These are phyloP conservation scores for Zosterops hypoxanthus DNA, from an alignment of 2,113 vertebrate genomes.

Conservation along the genomic window DNA sequence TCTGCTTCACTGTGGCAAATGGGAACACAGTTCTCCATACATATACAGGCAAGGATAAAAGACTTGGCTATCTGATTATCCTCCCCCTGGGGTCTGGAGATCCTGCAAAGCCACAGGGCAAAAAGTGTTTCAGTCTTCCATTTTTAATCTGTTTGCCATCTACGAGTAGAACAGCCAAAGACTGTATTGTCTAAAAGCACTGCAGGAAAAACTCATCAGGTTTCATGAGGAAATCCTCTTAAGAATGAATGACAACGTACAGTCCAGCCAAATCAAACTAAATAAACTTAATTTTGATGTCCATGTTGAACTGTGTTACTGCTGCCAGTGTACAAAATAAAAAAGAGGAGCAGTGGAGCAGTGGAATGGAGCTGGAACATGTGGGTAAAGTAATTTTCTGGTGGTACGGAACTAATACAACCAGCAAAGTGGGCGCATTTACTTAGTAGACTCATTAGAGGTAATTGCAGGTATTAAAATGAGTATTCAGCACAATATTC, in stretches of 20 bases:
- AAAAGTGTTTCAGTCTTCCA: not conserved
- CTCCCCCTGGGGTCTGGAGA: not conserved
- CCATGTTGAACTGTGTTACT: not conserved
- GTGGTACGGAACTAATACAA: not conserved
- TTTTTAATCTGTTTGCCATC: conserved; percentile 8
- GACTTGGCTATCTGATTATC: not conserved
- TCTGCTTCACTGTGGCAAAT: not conserved
- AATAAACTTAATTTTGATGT: not conserved
- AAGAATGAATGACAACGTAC: not conserved
- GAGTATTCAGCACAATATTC: not conserved
- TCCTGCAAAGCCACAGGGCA: not conserved
- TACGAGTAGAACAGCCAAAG: not conserved
- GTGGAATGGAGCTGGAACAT: not conserved
- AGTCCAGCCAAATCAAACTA: not conserved
- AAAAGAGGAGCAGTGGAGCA: not conserved
- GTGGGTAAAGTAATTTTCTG: not conserved
- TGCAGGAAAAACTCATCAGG: not conserved
- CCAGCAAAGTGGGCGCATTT: not conserved
- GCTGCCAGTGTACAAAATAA: not conserved
- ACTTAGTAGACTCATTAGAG: not conserved
- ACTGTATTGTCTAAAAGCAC: not conserved
- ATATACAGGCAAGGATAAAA: not conserved
- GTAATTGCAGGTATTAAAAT: not conserved
- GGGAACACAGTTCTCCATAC: not conserved
- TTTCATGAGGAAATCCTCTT: conserved; percentile 9